These are phyloP conservation scores for Eclectus roratus DNA, from an alignment of 2,113 vertebrate species.

Conservation along the genomic window DNA sequence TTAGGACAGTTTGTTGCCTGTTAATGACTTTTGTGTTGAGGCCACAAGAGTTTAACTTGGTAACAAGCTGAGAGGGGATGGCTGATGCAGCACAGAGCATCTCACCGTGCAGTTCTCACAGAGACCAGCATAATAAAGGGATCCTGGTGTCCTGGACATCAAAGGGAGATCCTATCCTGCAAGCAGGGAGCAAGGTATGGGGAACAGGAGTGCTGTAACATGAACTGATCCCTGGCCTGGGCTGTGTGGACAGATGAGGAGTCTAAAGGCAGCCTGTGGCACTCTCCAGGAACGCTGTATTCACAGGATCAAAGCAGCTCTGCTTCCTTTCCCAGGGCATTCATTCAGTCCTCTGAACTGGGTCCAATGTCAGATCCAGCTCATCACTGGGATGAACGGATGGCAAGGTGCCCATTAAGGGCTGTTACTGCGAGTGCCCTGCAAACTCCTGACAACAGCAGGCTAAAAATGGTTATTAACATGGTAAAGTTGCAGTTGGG, in stretches of 20 bases:
- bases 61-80: no score
- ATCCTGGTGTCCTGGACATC: neutral
- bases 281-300: neutral
- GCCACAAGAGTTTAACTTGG: neutral
- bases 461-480: neutral
- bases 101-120: fast-evolving
- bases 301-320: neutral
- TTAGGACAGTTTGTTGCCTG: neutral
- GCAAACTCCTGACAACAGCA: neutral
- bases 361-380: fast-evolving
- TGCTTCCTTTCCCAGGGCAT: neutral
- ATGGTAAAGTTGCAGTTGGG: neutral
- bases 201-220: neutral
- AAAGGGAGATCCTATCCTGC: neutral
- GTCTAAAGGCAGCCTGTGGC: neutral
- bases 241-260: neutral
- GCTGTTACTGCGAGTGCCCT: neutral
- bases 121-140: neutral
- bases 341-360: neutral
- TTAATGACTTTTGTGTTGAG: neutral
- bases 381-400: neutral
- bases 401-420: neutral
- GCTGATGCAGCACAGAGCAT: neutral
- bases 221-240: neutral
- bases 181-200: fast-evolving